Evolutionary conservation across 1,140 invertebrate genomes (phyloP).

Genomic region (Gonioctena quinquepunctata): DNA sequence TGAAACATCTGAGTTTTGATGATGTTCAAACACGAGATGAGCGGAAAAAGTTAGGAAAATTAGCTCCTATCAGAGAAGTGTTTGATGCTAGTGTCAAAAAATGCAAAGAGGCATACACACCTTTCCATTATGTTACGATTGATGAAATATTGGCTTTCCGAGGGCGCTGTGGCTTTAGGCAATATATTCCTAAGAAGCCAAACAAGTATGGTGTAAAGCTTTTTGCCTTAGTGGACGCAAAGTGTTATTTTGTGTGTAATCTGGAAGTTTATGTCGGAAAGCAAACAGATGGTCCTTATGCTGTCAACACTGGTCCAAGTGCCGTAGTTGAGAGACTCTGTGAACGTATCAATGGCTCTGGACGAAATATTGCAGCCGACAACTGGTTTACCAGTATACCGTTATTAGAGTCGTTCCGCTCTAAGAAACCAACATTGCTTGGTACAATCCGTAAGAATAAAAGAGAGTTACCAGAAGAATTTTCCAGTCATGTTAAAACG

Average conservation of each 20-base stretch:
- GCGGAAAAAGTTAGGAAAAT: constrained; percentile 37
- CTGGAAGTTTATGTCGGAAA: constrained; percentile 39
- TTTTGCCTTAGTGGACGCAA: constrained; percentile 30
- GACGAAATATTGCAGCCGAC: constrained; percentile 41
- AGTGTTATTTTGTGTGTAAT: constrained; percentile 12
- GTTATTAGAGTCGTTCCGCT: constrained; percentile 6
- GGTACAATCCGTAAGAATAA: constrained; percentile 47
- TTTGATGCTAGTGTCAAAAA: constrained; percentile 47
- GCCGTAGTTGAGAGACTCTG: constrained; percentile 42
- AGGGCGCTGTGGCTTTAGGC: constrained; percentile 40
- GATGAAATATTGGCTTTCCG: background rate
- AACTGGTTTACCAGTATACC: constrained; percentile 45
- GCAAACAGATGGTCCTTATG: constrained; percentile 32
- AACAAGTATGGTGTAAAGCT: constrained; percentile 50
- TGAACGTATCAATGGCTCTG: constrained; percentile 35
- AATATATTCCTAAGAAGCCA: constrained; percentile 50
- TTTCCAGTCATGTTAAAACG: constrained; percentile 16
- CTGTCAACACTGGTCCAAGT: constrained; percentile 23
- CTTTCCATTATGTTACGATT: background rate
- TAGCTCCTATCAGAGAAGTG: constrained; percentile 49
- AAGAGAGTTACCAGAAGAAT: constrained; percentile 28
- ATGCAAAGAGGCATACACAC: background rate
- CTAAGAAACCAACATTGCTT: constrained; percentile 32
- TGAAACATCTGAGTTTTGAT: constrained; percentile 38
- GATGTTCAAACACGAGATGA: constrained; percentile 30